These are phyloP conservation scores for Protophormia terraenovae DNA, from an alignment of 2,888 invertebrate genomes.

Conservation along the genomic window DNA sequence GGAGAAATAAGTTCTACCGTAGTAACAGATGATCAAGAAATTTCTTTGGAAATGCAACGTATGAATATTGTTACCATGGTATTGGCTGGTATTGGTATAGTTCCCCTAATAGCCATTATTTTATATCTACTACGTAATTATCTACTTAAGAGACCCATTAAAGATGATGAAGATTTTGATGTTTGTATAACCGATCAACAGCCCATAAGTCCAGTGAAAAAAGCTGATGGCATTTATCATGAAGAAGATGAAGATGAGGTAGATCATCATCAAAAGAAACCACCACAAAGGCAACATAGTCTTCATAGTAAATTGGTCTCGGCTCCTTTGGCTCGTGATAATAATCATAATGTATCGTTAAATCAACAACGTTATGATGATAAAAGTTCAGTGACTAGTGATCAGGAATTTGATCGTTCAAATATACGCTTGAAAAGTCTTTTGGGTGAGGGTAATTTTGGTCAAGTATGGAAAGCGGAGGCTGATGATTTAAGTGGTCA, in stretches of 20 bases:
- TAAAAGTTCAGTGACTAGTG: slow-evolving; percentile 77
- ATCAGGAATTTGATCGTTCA: slow-evolving; percentile 88
- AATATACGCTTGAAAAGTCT: slow-evolving; percentile 89
- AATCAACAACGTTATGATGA: slow-evolving; percentile 74
- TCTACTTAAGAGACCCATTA: slow-evolving; percentile 81
- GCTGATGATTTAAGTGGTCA: slow-evolving; percentile 90
- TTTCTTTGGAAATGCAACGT: slow-evolving; percentile 84
- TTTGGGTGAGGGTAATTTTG: slow-evolving; percentile 92
- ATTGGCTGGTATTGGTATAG: slow-evolving; percentile 84
- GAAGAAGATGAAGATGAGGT: slow-evolving; percentile 71
- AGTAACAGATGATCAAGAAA: slow-evolving; percentile 81
- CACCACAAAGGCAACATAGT: slow-evolving; percentile 54
- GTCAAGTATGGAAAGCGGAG: slow-evolving; percentile 93
- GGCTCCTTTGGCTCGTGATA: slow-evolving; percentile 51
- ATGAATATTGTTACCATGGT: slow-evolving; percentile 85
- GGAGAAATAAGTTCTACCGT: slow-evolving; percentile 74
- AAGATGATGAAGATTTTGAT: slow-evolving; percentile 84
- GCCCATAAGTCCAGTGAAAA: slow-evolving; percentile 81
- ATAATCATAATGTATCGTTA: slow-evolving; percentile 56
- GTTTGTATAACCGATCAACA: slow-evolving; percentile 84
- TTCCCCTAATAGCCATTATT: slow-evolving; percentile 84
- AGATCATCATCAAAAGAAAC: slow-evolving; percentile 71
- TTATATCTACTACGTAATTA: slow-evolving; percentile 83
- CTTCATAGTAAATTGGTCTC: slow-evolving; percentile 53
- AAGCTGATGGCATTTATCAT: slow-evolving; percentile 75